Evolutionary conservation across 2,797 vertebrate species (phyloP).

Genomic region (Cephalopachus bancanus): DNA sequence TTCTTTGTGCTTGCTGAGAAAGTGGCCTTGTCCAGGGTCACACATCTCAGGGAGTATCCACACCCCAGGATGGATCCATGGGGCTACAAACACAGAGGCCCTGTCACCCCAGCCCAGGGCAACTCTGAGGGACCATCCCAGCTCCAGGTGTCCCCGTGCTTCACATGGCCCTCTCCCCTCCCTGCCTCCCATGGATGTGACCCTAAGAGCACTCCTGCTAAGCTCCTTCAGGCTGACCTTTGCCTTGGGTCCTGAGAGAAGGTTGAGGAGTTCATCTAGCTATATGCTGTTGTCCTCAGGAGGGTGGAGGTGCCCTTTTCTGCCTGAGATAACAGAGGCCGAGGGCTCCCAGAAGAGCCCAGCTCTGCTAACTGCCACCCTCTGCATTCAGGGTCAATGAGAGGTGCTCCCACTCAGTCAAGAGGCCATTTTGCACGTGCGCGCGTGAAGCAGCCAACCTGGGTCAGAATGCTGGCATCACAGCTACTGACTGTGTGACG

Average conservation of each 20-base stretch:
- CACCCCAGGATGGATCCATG: no score
- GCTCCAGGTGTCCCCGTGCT: rapidly evolving
- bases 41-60: background rate
- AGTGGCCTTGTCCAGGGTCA: background rate
- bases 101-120: rapidly evolving
- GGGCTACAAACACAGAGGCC: background rate
- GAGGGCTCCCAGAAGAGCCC: background rate
- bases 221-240: no score
- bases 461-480: background rate
- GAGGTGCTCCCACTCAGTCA: background rate
- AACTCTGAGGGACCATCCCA: background rate
- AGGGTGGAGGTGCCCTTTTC: background rate
- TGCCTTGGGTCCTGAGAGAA: background rate
- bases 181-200: background rate
- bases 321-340: background rate
- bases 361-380: background rate
- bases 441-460: background rate
- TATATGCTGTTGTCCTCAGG: no score
- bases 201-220: background rate
- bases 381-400: background rate
- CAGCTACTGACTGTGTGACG: rapidly evolving
- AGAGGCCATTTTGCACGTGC: background rate
- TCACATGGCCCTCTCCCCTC: no score
- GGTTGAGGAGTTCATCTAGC: no score
- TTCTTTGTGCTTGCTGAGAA: background rate